Percentiles rank a stretch among this genome's conserved stretches.
phyloP scores from a whole-genome alignment of 2,113 vertebrate species.

The Dolichallabes microphthalmus region DNA sequence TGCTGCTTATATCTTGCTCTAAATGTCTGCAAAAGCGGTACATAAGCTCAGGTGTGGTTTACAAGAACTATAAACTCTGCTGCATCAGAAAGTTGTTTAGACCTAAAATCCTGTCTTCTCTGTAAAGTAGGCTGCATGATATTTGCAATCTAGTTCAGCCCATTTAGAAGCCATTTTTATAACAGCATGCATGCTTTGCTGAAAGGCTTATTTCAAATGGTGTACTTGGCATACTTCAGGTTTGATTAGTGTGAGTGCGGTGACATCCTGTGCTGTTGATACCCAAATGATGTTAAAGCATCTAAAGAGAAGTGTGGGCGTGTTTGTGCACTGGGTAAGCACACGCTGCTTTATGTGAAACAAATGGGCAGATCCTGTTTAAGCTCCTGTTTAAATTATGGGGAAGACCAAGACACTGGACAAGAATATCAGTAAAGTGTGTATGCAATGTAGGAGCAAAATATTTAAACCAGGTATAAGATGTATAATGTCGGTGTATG shows the following conservation, averaged over 20 bases:
- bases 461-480: neutral
- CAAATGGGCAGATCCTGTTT: neutral
- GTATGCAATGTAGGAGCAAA: neutral
- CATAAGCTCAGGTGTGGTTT: constrained; percentile 38
- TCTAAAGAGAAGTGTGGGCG: neutral
- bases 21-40: constrained; percentile 3
- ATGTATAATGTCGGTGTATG: neutral
- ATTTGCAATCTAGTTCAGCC: neutral
- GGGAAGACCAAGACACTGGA: neutral
- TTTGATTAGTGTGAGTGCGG: neutral
- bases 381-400: neutral
- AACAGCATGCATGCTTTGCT: constrained; percentile 3
- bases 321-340: neutral
- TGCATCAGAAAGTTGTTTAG: constrained; percentile 10
- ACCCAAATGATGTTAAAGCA: neutral
- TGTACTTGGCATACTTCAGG: neutral
- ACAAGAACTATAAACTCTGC: constrained; percentile 14
- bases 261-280: neutral
- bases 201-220: neutral
- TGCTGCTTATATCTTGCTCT: constrained; percentile 31
- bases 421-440: neutral
- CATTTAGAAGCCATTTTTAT: neutral
- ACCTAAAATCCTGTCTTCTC: neutral
- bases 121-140: constrained; percentile 9
- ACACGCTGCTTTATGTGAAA: neutral